phyloP scores from a whole-genome alignment of 2,113 vertebrate species.

The Lampris incognitus region DNA sequence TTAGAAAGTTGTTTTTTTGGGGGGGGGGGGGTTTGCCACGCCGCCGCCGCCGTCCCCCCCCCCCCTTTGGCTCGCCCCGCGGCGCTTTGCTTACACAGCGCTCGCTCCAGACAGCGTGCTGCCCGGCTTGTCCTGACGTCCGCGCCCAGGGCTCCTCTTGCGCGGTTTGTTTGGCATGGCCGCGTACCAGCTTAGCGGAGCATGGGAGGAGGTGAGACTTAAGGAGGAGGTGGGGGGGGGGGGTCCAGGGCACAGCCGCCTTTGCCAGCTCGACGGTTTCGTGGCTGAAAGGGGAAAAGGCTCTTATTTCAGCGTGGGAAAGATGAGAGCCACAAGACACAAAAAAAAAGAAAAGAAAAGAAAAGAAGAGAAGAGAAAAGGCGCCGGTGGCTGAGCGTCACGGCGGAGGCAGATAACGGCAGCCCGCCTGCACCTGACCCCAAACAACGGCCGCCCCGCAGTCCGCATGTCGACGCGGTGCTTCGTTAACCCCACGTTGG shows the following conservation, averaged over 20 bases:
- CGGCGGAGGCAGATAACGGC: constrained; percentile 28
- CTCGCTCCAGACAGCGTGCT: constrained; percentile 47
- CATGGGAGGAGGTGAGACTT: constrained; percentile 9
- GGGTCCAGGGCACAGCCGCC: constrained; percentile 1
- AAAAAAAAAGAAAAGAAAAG: not conserved
- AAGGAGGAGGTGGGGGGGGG: not conserved
- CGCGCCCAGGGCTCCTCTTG: constrained; percentile 10
- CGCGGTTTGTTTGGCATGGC: constrained; percentile 57
- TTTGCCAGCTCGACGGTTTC: constrained; percentile 14
- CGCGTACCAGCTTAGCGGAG: constrained; percentile 28
- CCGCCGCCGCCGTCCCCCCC: no score
- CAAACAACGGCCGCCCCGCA: no score
- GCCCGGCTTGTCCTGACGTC: constrained; percentile 31
- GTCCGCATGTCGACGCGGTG: no score
- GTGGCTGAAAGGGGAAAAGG: constrained; percentile 25
- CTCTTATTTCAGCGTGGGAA: constrained; percentile 68
- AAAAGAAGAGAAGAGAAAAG: no score
- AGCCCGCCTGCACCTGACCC: no score
- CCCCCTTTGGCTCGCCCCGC: constrained; percentile 16
- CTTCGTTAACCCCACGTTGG: no score
- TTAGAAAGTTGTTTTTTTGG: not conserved
- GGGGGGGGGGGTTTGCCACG: no score
- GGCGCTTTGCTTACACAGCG: constrained; percentile 34
- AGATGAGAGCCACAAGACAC: constrained; percentile 31
- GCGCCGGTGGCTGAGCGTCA: no score